These are phyloP conservation scores for Bergia puertoricense DNA, from an alignment of 92 coral and sea anemone species.

Conservation along the genomic window DNA sequence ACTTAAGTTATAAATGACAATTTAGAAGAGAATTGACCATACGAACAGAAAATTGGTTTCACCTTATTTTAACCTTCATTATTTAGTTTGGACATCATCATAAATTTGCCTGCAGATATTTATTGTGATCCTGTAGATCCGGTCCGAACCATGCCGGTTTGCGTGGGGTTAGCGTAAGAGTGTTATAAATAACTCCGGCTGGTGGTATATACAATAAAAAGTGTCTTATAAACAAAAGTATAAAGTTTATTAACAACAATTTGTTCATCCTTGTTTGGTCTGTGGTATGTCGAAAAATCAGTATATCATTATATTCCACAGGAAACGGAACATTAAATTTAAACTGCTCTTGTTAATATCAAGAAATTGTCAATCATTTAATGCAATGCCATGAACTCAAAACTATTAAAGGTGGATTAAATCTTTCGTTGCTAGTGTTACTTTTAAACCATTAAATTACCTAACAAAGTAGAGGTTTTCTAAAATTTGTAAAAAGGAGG, in stretches of 20 bases:
- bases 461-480: background rate
- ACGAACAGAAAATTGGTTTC: background rate
- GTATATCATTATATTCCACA: background rate
- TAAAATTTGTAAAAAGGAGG: background rate
- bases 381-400: background rate
- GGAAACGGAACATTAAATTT: background rate
- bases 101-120: slow-evolving; percentile 21
- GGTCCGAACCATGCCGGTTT: background rate
- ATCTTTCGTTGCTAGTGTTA: background rate
- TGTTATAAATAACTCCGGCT: background rate
- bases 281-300: background rate
- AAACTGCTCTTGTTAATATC: background rate
- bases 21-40: background rate
- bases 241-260: too few species aligned
- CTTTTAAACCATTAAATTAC: background rate
- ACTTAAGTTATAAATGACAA: too few species aligned
- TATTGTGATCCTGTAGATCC: background rate
- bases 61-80: background rate
- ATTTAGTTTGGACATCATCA: background rate
- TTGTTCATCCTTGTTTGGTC: background rate
- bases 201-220: background rate
- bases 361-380: background rate
- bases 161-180: slow-evolving; percentile 9
- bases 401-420: background rate
- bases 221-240: too few species aligned